phyloP scores from a whole-genome alignment of 1,140 invertebrate species.

The Drosophila neocordata region DNA sequence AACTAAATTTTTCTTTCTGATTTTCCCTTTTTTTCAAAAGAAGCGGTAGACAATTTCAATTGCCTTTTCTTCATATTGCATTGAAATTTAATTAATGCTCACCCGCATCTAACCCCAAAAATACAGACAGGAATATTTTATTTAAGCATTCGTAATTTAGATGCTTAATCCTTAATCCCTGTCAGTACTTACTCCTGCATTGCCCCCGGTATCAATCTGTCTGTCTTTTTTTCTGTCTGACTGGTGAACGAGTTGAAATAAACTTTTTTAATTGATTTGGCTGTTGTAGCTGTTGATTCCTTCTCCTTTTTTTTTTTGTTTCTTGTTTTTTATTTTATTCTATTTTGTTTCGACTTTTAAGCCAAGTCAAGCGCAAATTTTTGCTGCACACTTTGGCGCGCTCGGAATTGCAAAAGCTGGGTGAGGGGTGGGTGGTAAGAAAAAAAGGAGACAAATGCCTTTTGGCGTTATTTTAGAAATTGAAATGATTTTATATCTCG shows the following conservation, averaged over 20 bases:
- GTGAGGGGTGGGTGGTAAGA: no score
- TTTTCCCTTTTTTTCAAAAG: neutral
- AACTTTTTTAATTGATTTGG: constrained; percentile 77
- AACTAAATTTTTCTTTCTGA: neutral
- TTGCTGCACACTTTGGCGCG: constrained; percentile 58
- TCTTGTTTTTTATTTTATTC: neutral
- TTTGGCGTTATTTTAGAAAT: neutral
- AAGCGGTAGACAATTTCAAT: constrained; percentile 7
- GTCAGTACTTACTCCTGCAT: neutral
- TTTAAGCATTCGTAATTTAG: constrained; percentile 56
- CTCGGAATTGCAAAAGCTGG: neutral
- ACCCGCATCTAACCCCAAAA: constrained; percentile 37
- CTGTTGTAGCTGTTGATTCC: constrained; percentile 36
- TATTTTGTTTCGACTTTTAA: constrained; percentile 19
- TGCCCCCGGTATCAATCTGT: constrained; percentile 15
- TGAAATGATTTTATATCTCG: neutral
- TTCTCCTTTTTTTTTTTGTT: constrained; percentile 9
- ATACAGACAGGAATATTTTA: constrained; percentile 25
- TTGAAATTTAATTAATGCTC: constrained; percentile 64
- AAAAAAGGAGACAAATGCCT: constrained; percentile 4
- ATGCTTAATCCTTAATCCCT: constrained; percentile 62
- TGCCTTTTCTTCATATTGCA: constrained; percentile 38
- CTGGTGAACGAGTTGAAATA: constrained; percentile 22
- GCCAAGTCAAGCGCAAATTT: constrained; percentile 39
- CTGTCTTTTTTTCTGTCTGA: neutral